Conservation (phyloP, 2,888 invertebrate species). For the Trypoxylon attenuatum region DNA sequence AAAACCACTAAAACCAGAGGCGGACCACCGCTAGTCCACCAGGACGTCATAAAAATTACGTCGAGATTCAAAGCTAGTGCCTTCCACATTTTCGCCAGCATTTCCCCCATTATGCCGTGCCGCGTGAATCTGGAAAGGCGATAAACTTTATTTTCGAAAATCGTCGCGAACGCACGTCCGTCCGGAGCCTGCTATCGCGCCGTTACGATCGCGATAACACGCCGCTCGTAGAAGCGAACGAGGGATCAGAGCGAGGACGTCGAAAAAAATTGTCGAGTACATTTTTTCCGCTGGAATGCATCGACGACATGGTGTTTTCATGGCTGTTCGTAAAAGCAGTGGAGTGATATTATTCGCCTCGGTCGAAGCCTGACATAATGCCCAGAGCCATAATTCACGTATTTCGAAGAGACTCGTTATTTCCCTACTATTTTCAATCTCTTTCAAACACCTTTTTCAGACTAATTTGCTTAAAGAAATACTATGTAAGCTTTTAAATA, state of each 20-base stretch:
- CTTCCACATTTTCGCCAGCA: slow-evolving; percentile 47
- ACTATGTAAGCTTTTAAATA: no score
- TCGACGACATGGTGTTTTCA: slow-evolving; percentile 25
- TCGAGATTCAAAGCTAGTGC: slow-evolving; percentile 48
- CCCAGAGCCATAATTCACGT: slow-evolving; percentile 34
- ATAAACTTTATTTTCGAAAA: slow-evolving; percentile 60
- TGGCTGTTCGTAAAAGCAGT: slow-evolving; percentile 33
- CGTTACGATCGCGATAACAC: slow-evolving; percentile 57
- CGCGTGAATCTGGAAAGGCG: slow-evolving; percentile 46
- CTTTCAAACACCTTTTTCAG: slow-evolving; percentile 5
- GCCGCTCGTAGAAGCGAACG: slow-evolving; percentile 54
- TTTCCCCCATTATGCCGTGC: slow-evolving; percentile 48
- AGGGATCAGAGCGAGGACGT: slow-evolving; percentile 45
- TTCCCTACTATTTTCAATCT: slow-evolving; percentile 6
- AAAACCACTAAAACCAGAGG: slow-evolving; percentile 43
- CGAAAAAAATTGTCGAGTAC: slow-evolving; percentile 42
- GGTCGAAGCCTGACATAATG: slow-evolving; percentile 17
- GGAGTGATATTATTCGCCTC: slow-evolving; percentile 31
- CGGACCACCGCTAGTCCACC: slow-evolving; percentile 39
- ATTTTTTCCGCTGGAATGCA: slow-evolving; percentile 26
- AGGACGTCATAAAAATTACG: slow-evolving; percentile 54
- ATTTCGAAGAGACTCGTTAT: slow-evolving; percentile 17
- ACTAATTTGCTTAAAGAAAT: no score
- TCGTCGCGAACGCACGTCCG: slow-evolving; percentile 47
- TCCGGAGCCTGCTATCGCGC: slow-evolving; percentile 12